phyloP scores from a whole-genome alignment of 2,888 invertebrate genomes.

The Brenthis hecate region DNA sequence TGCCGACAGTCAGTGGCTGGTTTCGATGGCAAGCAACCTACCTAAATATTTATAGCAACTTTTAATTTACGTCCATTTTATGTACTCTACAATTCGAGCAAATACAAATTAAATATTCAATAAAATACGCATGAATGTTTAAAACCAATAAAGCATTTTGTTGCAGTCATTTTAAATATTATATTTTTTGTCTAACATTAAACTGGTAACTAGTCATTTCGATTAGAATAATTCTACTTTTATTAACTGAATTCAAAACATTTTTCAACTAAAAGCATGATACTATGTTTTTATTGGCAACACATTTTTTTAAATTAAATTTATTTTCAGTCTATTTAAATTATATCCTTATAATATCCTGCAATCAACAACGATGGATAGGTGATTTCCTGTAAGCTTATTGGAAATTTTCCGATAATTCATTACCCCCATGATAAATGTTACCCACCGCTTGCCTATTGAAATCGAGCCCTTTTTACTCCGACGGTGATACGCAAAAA shows the following conservation, averaged over 20 bases:
- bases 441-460: slow-evolving; percentile 69
- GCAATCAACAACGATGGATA: slow-evolving; percentile 35
- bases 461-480: slow-evolving; percentile 77
- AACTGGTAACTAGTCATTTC: slow-evolving; percentile 2
- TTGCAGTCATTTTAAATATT: slow-evolving; percentile 6
- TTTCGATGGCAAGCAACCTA: slow-evolving; percentile 43
- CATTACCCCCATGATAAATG: slow-evolving; percentile 80
- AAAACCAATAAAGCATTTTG: slow-evolving; percentile 24
- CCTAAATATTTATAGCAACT: slow-evolving; percentile 54
- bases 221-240: neutral
- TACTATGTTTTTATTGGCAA: no score
- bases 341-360: slow-evolving; percentile 1
- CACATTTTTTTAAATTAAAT: no score
- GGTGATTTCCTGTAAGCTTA: slow-evolving; percentile 54
- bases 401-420: slow-evolving; percentile 75
- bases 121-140: slow-evolving; percentile 46
- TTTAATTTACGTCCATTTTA: slow-evolving; percentile 61
- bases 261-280: no score
- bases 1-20: slow-evolving; percentile 32
- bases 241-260: neutral
- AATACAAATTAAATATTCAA: slow-evolving; percentile 49
- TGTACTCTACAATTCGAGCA: slow-evolving; percentile 54
- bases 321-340: no score
- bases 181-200: slow-evolving; percentile 6
- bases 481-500: slow-evolving; percentile 79